Evolutionary conservation across 2,888 invertebrate genomes (phyloP).

Genomic region (Agrilus mali): DNA sequence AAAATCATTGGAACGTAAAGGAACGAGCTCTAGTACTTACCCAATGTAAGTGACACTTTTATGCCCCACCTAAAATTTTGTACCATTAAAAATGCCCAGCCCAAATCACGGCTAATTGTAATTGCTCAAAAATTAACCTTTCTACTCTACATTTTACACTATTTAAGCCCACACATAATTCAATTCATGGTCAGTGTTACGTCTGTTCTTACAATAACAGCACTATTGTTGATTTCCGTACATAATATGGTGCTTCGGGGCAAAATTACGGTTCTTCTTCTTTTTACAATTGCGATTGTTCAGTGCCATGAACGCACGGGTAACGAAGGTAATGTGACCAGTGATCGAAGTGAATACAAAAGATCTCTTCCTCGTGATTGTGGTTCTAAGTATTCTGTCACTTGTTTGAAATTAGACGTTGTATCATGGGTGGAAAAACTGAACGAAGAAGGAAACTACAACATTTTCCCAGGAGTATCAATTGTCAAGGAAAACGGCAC

Average conservation of each 20-base stretch:
- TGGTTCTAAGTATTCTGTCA: conserved; percentile 48
- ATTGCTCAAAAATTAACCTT: conserved; percentile 15
- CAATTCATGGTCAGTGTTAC: conserved; percentile 8
- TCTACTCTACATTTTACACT: conserved; percentile 14
- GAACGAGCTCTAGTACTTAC: too few relatives aligned
- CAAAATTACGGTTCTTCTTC: conserved; percentile 4
- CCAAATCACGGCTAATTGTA: too few relatives aligned
- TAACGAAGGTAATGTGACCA: conserved; percentile 10
- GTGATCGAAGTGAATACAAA: conserved; percentile 25
- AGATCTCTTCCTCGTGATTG: conserved; percentile 38
- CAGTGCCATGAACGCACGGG: conserved; percentile 6
- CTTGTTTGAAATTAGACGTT: conserved; percentile 68
- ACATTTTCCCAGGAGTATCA: conserved; percentile 60
- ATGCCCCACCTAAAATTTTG: too few relatives aligned
- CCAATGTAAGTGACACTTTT: too few relatives aligned
- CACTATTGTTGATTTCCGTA: not conserved
- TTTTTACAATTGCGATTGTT: conserved; percentile 8
- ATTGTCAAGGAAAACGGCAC: conserved; percentile 51
- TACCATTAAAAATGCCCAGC: too few relatives aligned
- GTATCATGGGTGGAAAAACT: conserved; percentile 64
- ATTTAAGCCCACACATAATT: conserved; percentile 11
- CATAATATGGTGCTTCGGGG: conserved; percentile 7
- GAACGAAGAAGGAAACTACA: conserved; percentile 55
- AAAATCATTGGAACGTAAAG: too few relatives aligned
- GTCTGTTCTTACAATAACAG: conserved; percentile 8